Percentiles rank a stretch among this genome's conserved stretches.
Conservation (phyloP, 2,113 vertebrate genomes). For the Hippopotamus amphibius region DNA sequence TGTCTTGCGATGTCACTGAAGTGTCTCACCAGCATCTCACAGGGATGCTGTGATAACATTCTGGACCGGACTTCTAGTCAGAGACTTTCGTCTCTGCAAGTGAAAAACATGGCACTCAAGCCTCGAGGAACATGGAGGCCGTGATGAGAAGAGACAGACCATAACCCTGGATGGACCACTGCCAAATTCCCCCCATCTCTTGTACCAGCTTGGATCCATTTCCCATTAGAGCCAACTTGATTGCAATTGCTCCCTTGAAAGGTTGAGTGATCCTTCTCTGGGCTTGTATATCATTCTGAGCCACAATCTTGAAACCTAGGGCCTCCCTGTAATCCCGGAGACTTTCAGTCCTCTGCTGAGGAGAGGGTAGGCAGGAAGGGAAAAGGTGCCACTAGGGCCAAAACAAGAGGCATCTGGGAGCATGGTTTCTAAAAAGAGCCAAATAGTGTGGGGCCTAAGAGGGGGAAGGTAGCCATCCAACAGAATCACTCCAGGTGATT, state of each 20-base stretch:
- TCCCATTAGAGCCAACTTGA: constrained; percentile 52
- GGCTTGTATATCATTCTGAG: neutral
- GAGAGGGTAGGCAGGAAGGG: neutral
- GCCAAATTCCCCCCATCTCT: constrained; percentile 47
- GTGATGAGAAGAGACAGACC: constrained; percentile 63
- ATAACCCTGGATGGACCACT: constrained; percentile 59
- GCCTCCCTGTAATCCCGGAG: neutral
- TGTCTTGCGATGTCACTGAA: constrained; percentile 58
- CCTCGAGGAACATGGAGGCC: constrained; percentile 41
- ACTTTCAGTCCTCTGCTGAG: neutral
- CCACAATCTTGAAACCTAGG: neutral
- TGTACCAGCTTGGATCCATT: constrained; percentile 61
- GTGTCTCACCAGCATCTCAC: constrained; percentile 53
- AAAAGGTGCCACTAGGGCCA: neutral
- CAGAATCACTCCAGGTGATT: neutral
- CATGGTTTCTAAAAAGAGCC: neutral
- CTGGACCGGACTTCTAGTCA: constrained; percentile 63
- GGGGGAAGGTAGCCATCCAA: fast-evolving
- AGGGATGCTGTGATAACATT: neutral
- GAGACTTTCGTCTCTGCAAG: constrained; percentile 40
- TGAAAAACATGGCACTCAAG: constrained; percentile 56
- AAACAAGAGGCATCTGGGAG: neutral
- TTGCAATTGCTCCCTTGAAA: constrained; percentile 65
- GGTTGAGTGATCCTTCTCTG: constrained; percentile 61
- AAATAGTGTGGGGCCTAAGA: fast-evolving